Evolutionary conservation across 2,888 invertebrate genomes (phyloP).

Genomic region (Dorcus parallelipipedus): DNA sequence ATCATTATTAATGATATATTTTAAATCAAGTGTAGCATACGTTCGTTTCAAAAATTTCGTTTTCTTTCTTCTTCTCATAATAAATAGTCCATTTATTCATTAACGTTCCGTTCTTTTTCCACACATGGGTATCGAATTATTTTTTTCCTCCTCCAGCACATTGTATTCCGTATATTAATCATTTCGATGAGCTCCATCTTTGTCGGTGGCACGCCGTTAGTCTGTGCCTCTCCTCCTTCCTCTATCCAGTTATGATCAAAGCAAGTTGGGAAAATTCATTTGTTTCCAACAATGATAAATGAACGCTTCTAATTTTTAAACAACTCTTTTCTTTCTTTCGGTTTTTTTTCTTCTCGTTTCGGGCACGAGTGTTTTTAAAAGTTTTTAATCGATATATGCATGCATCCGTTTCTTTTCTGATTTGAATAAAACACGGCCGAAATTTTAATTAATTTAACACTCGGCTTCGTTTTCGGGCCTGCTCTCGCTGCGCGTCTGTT

Average conservation of each 20-base stretch:
- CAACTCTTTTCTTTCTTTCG: conserved; percentile 32
- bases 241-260: conserved; percentile 43
- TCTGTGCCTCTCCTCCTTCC: conserved; percentile 29
- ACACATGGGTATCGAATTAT: conserved; percentile 17
- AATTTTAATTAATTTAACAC: no score
- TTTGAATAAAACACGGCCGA: background rate
- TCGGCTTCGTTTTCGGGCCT: no score
- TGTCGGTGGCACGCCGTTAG: conserved; percentile 22
- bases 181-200: conserved; percentile 26
- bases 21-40: conserved; percentile 27
- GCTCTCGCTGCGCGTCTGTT: no score
- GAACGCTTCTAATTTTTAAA: conserved; percentile 39
- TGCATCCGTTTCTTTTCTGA: no score
- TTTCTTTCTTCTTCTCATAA: conserved; percentile 27
- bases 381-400: background rate
- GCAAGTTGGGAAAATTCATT: conserved; percentile 45
- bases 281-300: conserved; percentile 49
- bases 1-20: conserved; percentile 32
- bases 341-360: background rate
- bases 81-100: conserved; percentile 38
- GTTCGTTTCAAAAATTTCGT: conserved; percentile 11
- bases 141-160: conserved; percentile 24
- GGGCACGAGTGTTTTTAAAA: background rate
- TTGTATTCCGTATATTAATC: conserved; percentile 41
- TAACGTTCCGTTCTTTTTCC: conserved; percentile 30